Evolutionary conservation across 2,888 invertebrate genomes (phyloP).

Genomic region (Halictus quadricinctus): DNA sequence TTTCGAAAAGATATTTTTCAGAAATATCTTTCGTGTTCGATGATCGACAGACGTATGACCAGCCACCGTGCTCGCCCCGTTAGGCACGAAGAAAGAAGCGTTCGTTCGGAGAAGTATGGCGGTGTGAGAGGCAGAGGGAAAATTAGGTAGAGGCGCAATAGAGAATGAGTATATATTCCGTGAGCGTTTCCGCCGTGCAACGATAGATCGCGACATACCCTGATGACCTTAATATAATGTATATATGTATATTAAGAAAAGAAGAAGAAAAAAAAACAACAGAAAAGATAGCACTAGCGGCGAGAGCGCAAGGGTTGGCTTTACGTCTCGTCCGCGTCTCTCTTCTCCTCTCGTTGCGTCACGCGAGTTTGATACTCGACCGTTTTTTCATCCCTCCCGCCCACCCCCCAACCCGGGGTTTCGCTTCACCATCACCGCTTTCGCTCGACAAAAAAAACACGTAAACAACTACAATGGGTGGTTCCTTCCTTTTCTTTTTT

Average conservation of each 20-base stretch:
- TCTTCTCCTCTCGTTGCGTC: background rate
- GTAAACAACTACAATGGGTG: constrained; percentile 78
- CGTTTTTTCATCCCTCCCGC: background rate
- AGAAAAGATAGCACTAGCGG: background rate
- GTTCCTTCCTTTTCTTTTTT: constrained; percentile 63
- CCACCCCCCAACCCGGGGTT: background rate
- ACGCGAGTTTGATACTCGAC: background rate
- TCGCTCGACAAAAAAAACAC: constrained; percentile 72
- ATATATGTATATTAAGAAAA: background rate
- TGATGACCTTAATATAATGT: background rate
- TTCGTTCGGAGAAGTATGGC: background rate
- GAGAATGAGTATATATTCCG: constrained; percentile 14
- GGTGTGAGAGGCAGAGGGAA: constrained; percentile 3
- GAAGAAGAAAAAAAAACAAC: background rate
- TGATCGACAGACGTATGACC: constrained; percentile 52
- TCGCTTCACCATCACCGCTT: background rate
- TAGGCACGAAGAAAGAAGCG: constrained; percentile 36
- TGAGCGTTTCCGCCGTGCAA: constrained; percentile 40
- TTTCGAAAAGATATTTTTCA: background rate
- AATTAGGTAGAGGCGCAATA: background rate
- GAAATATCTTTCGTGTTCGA: background rate
- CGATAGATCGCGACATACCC: constrained; percentile 19
- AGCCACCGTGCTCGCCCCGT: constrained; percentile 35
- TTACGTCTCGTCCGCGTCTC: constrained; percentile 22
- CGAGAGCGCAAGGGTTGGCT: constrained; percentile 36